Evolutionary conservation across 2,888 invertebrate genomes (phyloP).

Genomic region (Micoletzkya japonica): DNA sequence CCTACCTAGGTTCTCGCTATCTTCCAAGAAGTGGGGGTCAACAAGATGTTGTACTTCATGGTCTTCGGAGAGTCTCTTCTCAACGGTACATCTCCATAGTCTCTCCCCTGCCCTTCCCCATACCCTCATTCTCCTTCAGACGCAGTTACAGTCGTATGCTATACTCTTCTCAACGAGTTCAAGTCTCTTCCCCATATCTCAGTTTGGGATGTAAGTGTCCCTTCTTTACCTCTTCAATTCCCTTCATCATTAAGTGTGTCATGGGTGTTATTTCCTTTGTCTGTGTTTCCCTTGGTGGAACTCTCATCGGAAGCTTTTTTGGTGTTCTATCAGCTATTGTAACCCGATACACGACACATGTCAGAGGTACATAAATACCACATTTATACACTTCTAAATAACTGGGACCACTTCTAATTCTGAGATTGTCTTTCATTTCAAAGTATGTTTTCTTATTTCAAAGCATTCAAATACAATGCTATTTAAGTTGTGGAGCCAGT

Average conservation of each 20-base stretch:
- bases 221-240: not conserved
- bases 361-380: conserved; percentile 48
- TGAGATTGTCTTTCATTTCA: not conserved
- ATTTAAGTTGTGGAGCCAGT: conserved; percentile 70
- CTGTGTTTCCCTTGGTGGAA: conserved; percentile 68
- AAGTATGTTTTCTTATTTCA: too few species aligned
- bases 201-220: conserved; percentile 51
- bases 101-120: not conserved
- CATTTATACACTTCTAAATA: not conserved
- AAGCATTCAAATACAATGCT: not conserved
- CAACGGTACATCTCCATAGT: conserved; percentile 65
- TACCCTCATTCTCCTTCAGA: conserved; percentile 59
- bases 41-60: conserved; percentile 70
- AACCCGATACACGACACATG: conserved; percentile 64
- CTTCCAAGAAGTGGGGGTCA: conserved; percentile 68
- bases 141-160: conserved; percentile 70
- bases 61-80: conserved; percentile 71
- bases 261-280: conserved; percentile 68
- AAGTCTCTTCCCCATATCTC: conserved; percentile 52
- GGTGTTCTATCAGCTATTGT: conserved; percentile 68
- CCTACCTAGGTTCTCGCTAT: conserved; percentile 50
- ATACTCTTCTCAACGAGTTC: conserved; percentile 69
- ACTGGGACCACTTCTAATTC: not conserved
- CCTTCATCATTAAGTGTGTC: conserved; percentile 58
- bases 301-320: conserved; percentile 67